Percentiles rank a stretch among this genome's conserved stretches.
These are phyloP conservation scores for Glareola pratincola DNA, from an alignment of 2,113 vertebrate species.

Conservation along the genomic window DNA sequence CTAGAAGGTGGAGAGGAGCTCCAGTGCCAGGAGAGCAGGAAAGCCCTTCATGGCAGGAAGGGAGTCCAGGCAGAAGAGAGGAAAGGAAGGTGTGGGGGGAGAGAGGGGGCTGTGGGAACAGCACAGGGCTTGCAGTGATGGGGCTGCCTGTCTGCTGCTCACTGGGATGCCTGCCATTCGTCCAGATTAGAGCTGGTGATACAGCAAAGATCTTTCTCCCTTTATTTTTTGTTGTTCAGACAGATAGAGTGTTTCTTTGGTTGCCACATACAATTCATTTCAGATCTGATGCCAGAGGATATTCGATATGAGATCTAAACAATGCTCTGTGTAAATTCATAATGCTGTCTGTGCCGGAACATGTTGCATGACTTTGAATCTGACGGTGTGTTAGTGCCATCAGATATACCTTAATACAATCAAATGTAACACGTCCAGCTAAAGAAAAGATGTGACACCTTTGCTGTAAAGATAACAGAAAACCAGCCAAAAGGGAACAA, in stretches of 20 bases:
- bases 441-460: slow-evolving; percentile 44
- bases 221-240: background rate
- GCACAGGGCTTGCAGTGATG: background rate
- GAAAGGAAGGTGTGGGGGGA: background rate
- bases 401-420: slow-evolving; percentile 38
- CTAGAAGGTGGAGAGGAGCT: background rate
- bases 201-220: background rate
- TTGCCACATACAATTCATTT: slow-evolving; percentile 40
- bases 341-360: slow-evolving; percentile 3
- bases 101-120: background rate
- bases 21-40: background rate
- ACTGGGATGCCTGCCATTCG: background rate
- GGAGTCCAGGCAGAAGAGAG: background rate
- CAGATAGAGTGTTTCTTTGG: slow-evolving; percentile 30
- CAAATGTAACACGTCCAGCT: background rate
- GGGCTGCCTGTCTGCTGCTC: background rate
- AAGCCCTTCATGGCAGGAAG: background rate
- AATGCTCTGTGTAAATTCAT: background rate
- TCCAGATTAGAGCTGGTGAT: slow-evolving; percentile 52
- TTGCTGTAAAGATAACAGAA: slow-evolving; percentile 19
- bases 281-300: slow-evolving; percentile 66
- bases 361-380: slow-evolving; percentile 43
- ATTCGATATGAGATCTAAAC: slow-evolving; percentile 60
- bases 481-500: slow-evolving; percentile 16
- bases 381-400: background rate